phyloP scores from a whole-genome alignment of 1,140 invertebrate species.

The Drosophila lacteicornis region DNA sequence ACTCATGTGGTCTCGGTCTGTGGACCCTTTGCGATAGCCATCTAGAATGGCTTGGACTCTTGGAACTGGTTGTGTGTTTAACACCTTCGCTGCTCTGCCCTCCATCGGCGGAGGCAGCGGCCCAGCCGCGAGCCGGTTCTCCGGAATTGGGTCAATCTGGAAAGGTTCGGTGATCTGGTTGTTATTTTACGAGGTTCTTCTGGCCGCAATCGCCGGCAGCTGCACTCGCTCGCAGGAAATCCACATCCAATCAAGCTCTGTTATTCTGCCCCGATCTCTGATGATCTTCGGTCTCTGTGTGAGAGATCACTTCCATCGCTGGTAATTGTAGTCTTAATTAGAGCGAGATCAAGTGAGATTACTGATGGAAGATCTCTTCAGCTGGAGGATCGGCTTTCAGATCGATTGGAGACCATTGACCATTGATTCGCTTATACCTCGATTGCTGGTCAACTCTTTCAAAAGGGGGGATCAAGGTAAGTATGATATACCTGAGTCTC shows the following conservation, averaged over 20 bases:
- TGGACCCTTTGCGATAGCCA: slow-evolving; percentile 47
- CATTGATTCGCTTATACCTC: neutral
- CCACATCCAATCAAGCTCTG: slow-evolving; percentile 50
- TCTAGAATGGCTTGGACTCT: slow-evolving; percentile 63
- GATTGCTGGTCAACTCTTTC: neutral
- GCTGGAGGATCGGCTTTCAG: slow-evolving; percentile 1
- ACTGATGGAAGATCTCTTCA: neutral
- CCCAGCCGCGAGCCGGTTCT: slow-evolving; percentile 58
- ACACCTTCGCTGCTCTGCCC: slow-evolving; percentile 58
- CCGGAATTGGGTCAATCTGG: slow-evolving; percentile 73
- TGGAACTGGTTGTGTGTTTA: slow-evolving; percentile 73
- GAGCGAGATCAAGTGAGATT: slow-evolving; percentile 7
- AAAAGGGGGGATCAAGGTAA: neutral
- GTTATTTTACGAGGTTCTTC: slow-evolving; percentile 58
- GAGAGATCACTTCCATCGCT: neutral
- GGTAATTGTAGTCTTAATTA: slow-evolving; percentile 30
- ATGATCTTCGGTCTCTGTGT: neutral
- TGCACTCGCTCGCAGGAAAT: slow-evolving; percentile 39
- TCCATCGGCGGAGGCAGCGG: slow-evolving; percentile 14
- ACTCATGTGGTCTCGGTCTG: slow-evolving; percentile 55
- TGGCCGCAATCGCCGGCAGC: slow-evolving; percentile 26
- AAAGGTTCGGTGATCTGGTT: slow-evolving; percentile 79
- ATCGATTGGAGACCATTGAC: neutral
- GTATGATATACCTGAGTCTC: no score
- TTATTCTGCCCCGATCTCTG: slow-evolving; percentile 38